Evolutionary conservation across 2,113 vertebrate species (phyloP), one percentile per base, ranked within the genome.

Genomic region (Theropithecus gelada): DNA sequence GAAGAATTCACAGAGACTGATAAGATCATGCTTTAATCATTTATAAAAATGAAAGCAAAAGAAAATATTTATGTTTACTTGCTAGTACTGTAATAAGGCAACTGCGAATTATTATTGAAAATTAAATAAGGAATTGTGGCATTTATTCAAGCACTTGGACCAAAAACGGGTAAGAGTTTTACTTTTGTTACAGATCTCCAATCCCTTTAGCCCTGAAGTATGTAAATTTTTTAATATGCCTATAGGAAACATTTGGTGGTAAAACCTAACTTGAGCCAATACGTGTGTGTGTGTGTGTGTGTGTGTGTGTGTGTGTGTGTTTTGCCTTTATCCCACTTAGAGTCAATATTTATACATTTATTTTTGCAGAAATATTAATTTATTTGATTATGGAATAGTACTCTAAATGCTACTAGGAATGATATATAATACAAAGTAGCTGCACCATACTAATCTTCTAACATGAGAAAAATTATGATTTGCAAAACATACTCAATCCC

Each of bases 81-180:
- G 25, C 20, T 55, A 70, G 16, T n/a, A 72, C 45, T 59, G 13
- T 43, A 70, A 70, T 25, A 88, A 88, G 61, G 5, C 32, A 86
- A 78, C 66, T 43, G 27, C 84, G 13, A 52, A 30, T 59, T 87
- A 86, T 52, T 75, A 88, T 23, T 79, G 20, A 32, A 45, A 96
- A 94, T 40, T 93, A 95, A 97, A 90, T 87, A 87, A 70, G 55
- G 35, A 86, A 68, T 52, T 23, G 13, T n/a, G 68, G n/a, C 32
- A 40, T 82, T 76, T 50, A 73, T 23, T 86, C 90, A 90, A 86
- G 43, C 68, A 87, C 50, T 68, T 90, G 25, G 2, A 32, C 9
- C n/a, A 73, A 61, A 70, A 66, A 73, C 16, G 43, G 90, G 22
- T 40, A 75, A 66, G 12, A 89, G 10, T 40, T 94, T 82, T n/a